phyloP scores from a whole-genome alignment of 2,113 vertebrate species.

The Saccopteryx bilineata region DNA sequence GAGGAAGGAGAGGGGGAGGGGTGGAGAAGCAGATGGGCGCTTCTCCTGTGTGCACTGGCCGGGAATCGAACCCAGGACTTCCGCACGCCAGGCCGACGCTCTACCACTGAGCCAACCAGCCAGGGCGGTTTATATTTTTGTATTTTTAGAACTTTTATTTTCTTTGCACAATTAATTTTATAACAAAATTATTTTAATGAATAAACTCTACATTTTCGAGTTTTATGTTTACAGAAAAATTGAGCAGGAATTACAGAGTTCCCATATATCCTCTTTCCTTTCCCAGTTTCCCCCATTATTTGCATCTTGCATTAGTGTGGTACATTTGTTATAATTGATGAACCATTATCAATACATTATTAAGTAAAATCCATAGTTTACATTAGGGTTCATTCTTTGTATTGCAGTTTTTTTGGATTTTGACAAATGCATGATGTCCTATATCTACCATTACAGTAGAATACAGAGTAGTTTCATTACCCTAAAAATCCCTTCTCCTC shows the following conservation, averaged over 20 bases:
- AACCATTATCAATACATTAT: neutral
- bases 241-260: neutral
- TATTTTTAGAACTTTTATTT: neutral
- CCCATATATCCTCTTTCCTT: neutral
- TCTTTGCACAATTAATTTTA: constrained; percentile 18
- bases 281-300: neutral
- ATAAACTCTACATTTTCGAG: neutral
- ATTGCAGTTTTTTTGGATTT: neutral
- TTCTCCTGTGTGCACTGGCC: too few relatives aligned
- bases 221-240: neutral
- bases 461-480: neutral
- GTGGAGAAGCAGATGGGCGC: too few relatives aligned
- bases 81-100: too few relatives aligned
- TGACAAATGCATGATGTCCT: neutral
- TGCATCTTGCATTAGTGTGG: neutral
- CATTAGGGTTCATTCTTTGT: neutral
- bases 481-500: neutral
- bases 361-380: constrained; percentile 10
- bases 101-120: too few relatives aligned
- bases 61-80: too few relatives aligned
- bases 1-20: too few relatives aligned
- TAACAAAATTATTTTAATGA: neutral
- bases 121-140: neutral
- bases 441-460: neutral
- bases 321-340: neutral